These are phyloP conservation scores for Cyanocitta stelleri DNA, from an alignment of 2,113 vertebrate genomes.

Conservation along the genomic window DNA sequence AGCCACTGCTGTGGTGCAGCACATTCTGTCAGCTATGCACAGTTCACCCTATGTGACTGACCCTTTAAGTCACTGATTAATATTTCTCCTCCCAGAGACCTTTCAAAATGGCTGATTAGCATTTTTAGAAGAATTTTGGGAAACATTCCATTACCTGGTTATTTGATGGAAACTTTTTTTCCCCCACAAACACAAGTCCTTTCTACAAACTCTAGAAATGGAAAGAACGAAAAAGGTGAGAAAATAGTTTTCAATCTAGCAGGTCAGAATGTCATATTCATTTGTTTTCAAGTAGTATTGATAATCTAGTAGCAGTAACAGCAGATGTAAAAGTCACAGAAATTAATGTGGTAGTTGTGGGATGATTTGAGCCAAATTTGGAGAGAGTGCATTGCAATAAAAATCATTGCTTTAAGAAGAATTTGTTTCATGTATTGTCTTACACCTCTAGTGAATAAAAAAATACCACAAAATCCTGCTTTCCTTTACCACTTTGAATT, in stretches of 20 bases:
- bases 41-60: background rate
- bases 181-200: background rate
- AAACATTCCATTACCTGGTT: background rate
- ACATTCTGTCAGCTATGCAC: background rate
- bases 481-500: background rate
- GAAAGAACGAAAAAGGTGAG: background rate
- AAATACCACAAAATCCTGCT: background rate
- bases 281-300: background rate
- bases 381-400: background rate
- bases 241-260: background rate
- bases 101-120: background rate
- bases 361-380: background rate
- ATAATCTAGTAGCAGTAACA: background rate
- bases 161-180: background rate
- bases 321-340: background rate
- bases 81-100: background rate
- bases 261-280: background rate
- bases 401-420: background rate
- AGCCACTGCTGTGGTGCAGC: background rate
- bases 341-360: background rate
- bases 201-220: background rate
- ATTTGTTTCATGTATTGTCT: background rate
- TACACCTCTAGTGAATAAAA: background rate
- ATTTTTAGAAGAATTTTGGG: background rate
- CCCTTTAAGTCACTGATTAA: background rate